Conservation (phyloP, 2,113 vertebrate genomes). For the Prolemur simus region DNA sequence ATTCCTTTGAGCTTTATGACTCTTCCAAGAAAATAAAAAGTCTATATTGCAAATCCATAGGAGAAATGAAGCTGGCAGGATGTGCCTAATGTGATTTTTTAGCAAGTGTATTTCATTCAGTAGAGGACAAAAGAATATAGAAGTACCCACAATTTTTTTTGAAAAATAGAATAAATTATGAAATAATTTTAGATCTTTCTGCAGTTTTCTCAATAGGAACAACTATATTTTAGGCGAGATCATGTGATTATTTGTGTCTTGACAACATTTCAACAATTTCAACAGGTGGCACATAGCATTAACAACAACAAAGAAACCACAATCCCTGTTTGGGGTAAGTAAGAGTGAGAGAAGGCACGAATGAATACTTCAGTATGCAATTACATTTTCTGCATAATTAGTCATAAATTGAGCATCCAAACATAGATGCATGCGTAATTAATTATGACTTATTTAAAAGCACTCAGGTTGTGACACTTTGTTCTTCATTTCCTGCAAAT, state of each 20-base stretch:
- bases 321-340: slow-evolving; percentile 20
- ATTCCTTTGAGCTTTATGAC: slow-evolving; percentile 68
- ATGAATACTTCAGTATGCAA: slow-evolving; percentile 52
- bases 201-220: slow-evolving; percentile 37
- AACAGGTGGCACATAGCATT: slow-evolving; percentile 49
- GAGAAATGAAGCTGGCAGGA: slow-evolving; percentile 12
- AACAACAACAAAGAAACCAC: background rate
- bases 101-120: slow-evolving; percentile 54
- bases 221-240: slow-evolving; percentile 23
- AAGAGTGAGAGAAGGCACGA: background rate
- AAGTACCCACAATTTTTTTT: background rate
- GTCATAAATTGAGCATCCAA: slow-evolving; percentile 77
- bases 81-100: slow-evolving; percentile 51
- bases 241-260: slow-evolving; percentile 49
- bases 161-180: slow-evolving; percentile 22
- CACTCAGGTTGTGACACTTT: slow-evolving; percentile 70
- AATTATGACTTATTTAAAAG: slow-evolving; percentile 78
- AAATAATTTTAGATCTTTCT: slow-evolving; percentile 42
- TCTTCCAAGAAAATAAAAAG: slow-evolving; percentile 70
- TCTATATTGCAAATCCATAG: slow-evolving; percentile 48
- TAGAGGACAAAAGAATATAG: slow-evolving; percentile 37
- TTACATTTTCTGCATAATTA: slow-evolving; percentile 75
- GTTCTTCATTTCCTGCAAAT: slow-evolving; percentile 75
- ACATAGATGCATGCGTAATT: slow-evolving; percentile 72
- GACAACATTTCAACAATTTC: slow-evolving; percentile 50